These are phyloP conservation scores for Neelides sp. DNA, from an alignment of 1,140 invertebrate species.

Conservation along the genomic window DNA sequence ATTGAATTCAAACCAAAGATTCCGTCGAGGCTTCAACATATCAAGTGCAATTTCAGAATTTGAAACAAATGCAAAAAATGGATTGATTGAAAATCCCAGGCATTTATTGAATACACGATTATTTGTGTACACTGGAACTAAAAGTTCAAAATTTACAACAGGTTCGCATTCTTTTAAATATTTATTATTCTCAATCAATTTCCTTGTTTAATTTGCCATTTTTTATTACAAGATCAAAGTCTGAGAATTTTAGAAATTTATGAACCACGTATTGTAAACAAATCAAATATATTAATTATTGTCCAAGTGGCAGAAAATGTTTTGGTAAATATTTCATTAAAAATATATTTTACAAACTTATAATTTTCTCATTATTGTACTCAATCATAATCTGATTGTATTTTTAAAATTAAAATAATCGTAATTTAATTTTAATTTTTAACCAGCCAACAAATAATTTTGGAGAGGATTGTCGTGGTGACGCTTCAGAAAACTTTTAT, in stretches of 20 bases:
- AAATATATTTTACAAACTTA: too few species aligned
- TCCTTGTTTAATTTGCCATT: not conserved
- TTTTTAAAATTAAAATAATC: too few species aligned
- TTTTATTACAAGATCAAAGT: conserved; percentile 19
- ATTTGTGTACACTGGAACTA: conserved; percentile 22
- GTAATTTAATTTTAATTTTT: too few species aligned
- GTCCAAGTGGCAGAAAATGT: conserved; percentile 16
- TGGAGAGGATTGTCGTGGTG: conserved; percentile 3
- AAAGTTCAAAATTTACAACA: conserved; percentile 14
- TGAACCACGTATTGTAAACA: conserved; percentile 14
- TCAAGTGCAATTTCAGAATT: conserved; percentile 18
- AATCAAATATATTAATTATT: conserved; percentile 10
- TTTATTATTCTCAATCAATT: too few species aligned
- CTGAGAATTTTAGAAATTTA: conserved; percentile 17
- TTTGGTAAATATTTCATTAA: conserved; percentile 13
- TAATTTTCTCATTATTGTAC: too few species aligned
- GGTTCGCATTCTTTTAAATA: conserved; percentile 8
- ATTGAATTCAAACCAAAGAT: conserved; percentile 5
- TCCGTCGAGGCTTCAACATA: conserved; percentile 1
- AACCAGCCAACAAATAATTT: conserved; percentile 12
- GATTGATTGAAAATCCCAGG: conserved; percentile 21
- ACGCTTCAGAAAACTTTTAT: conserved; percentile 5
- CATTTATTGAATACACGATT: conserved; percentile 14
- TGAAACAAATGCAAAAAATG: conserved; percentile 4
- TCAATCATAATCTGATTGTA: too few species aligned